Conservation (phyloP, 1,140 invertebrate genomes). For the Muscidifurax raptorellus region DNA sequence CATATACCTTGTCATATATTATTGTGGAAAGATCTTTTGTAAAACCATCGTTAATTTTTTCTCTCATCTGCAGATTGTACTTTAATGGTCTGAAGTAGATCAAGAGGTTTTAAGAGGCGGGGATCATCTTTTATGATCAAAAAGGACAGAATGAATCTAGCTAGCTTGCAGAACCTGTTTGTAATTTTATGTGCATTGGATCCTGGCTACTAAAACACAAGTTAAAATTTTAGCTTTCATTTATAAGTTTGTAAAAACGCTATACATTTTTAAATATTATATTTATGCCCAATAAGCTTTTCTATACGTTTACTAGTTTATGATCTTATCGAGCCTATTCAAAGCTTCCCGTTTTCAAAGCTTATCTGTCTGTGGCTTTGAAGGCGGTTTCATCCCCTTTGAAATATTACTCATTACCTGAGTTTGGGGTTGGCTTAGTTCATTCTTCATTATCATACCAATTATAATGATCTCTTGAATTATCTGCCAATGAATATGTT, state of each 20-base stretch:
- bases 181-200: slow-evolving; percentile 14
- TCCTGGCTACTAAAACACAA: background rate
- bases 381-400: background rate
- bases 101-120: background rate
- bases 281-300: background rate
- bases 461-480: background rate
- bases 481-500: too few relatives aligned
- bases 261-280: background rate
- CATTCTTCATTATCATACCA: too few relatives aligned
- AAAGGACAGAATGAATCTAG: background rate
- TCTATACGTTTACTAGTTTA: background rate
- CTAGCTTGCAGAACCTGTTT: background rate
- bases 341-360: background rate
- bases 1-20: too few relatives aligned
- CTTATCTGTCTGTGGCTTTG: background rate
- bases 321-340: background rate
- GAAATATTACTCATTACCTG: background rate
- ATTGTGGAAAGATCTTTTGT: background rate
- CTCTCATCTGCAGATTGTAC: background rate
- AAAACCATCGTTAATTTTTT: background rate
- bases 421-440: background rate
- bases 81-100: background rate
- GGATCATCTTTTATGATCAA: slow-evolving; percentile 16
- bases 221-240: background rate
- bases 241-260: background rate